Base-by-base conservation (phyloP, 2,888 invertebrate genomes). In the Tetramorium bicarinatum region DNA sequence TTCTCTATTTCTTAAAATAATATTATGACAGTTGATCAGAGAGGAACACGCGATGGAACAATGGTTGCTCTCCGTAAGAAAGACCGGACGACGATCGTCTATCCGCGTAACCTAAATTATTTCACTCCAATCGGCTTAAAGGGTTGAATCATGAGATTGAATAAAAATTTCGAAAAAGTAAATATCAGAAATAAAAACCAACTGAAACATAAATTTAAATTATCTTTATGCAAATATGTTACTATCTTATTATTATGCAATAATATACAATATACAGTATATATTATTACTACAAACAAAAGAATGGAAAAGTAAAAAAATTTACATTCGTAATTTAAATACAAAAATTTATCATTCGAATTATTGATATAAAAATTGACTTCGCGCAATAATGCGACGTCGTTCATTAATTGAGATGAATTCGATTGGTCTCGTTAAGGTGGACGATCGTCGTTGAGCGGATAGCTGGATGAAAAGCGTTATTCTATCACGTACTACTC, bases 1-100 rank as follows among this genome's bases (percentile, higher is more conserved):
- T 92, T 93, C 91, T 92, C 91, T 92, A 91, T 91, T 92, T 92
- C 91, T 91, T 87, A 90, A 88, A 88, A 89, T 91, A 90, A 91
- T 91, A 89, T 92, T 91, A 90, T 77, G 84, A 90, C 91, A 91
- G 90, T 92, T 92, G 90, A 90, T 84, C 62, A 86, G 61, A 54
- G 15, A 61, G 2, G 25, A 69, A 66, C 38, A 59, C 72, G 56
- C 34, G 52, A 72, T 47, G 74, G 47, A 59, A 47, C 79, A 79
- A 72, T 34, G 21, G n/a, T 15, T 79, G 21, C 44, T 72, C 44
- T 72, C 21, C 8, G 21, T 47, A 18, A 21, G 15, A 77, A 34
- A 74, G 38, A 41, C 25, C 81, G 15, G 38, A 49, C 64, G 47
- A 80, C 47, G 47, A 59, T 72, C 74, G 79, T 72, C 59, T 11